Evolutionary conservation across 2,888 invertebrate genomes (phyloP), one percentile per base, ranked within the genome.

Genomic region (Drosophila demipolita): DNA sequence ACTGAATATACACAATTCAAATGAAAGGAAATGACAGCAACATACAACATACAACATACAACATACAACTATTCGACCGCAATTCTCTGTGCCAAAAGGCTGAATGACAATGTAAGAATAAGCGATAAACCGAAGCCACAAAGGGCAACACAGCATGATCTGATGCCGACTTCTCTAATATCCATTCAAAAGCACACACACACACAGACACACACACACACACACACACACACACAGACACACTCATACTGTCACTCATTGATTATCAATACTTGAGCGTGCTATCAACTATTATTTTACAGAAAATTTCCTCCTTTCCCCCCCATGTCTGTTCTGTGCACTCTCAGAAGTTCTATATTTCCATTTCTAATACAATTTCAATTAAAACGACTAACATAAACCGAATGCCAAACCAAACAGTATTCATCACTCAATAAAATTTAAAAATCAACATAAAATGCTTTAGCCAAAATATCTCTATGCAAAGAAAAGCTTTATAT

Each of bases 61-160:
- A 29, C 6, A 29, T 3, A 26, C 26, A 26, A 26, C 70, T 42
- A 53, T 49, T 52, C 45, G 35, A 53, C 57, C 50, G 63, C 67
- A 49, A 42, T 36, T 54, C 48, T 50, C 66, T 62, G 60, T 62
- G 60, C 33, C 58, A 33, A 7, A 55, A 38, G 55, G 26, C 26
- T 23, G 17, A 73, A 60, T 75, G 75, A 73, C 86, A 83, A 88
- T 85, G 78, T 73, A 82, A 73, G 74, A 83, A 84, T 80, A 80
- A 72, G 74, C 74, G 77, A 86, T 86, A 73, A 79, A 68, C 73
- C 74, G 81, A 86, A 89, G 83, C 90, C 88, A 75, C 72, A 86
- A 71, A 87, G 73, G 72, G 70, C 86, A 85, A 85, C 70, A 83
- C 73, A 89, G 63, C 69, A 78, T 87, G 70, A 83, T 88, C 54